A percentile compares a stretch with the other conserved stretches of the same genome.
Conservation (phyloP, 1,140 invertebrate species). For the Camponotus floridanus region DNA sequence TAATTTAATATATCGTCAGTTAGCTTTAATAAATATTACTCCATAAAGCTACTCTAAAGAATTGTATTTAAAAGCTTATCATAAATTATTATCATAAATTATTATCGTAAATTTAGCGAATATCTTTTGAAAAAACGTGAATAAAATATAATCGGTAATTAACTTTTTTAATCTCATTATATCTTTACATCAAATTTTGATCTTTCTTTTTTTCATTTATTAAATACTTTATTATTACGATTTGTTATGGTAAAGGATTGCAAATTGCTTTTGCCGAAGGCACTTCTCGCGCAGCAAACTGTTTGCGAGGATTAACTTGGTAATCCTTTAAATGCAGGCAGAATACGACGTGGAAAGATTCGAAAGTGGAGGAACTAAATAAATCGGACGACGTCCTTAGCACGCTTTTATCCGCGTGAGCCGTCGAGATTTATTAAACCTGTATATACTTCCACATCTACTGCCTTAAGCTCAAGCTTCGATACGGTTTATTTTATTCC, state of each 20-base stretch:
- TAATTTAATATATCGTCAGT: neutral
- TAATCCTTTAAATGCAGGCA: slow-evolving; percentile 70
- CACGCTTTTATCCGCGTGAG: slow-evolving; percentile 66
- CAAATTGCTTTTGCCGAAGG: slow-evolving; percentile 42
- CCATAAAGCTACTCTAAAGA: neutral
- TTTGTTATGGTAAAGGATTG: slow-evolving; percentile 35
- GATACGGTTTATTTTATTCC: slow-evolving; percentile 54
- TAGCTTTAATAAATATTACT: neutral
- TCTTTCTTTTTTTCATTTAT: slow-evolving; percentile 28
- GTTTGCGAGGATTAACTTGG: slow-evolving; percentile 64
- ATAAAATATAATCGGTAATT: neutral
- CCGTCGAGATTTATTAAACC: slow-evolving; percentile 74
- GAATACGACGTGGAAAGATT: slow-evolving; percentile 60
- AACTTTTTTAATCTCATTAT: slow-evolving; percentile 20
- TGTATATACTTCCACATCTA: slow-evolving; percentile 52
- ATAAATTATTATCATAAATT: too few species aligned
- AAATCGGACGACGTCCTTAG: slow-evolving; percentile 70
- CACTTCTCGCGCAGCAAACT: slow-evolving; percentile 35
- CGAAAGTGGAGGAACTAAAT: slow-evolving; percentile 57
- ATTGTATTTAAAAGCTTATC: neutral
- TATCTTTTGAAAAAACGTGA: neutral
- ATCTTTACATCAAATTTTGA: neutral
- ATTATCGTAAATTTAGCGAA: neutral
- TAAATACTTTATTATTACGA: slow-evolving; percentile 43
- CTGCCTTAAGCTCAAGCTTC: slow-evolving; percentile 43